Evolutionary conservation across 1,140 invertebrate species (phyloP), one percentile per base, ranked within the genome.

Genomic region (Alviniconcha marisindica): DNA sequence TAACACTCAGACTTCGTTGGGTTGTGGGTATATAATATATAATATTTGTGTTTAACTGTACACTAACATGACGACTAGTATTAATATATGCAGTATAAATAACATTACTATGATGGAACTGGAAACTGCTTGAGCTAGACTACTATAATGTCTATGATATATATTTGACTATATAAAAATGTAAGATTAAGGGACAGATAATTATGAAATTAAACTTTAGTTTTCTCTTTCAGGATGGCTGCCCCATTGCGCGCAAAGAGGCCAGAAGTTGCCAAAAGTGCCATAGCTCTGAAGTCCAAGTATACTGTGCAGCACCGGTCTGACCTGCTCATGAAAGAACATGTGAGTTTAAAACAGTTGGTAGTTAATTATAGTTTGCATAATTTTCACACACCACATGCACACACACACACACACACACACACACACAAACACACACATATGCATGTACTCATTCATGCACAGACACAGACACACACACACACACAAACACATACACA

Each of bases 261-360:
- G 28, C 81, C 79, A 38, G 69, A 76, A 28, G 79, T 78, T 5
- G 24, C 81, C 36, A 44, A 69, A 21, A 89, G 87, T 84, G 88
- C 88, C 10, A 81, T 88, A 44, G 84, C 87, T 31, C 73, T 91
- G 15, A 84, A 90, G 77, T 83, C 87, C 15, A 85, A 91, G 66
- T 89, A 91, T 60, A 87, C 87, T 63, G 88, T 92, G 21, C 89
- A 90, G 28, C 90, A 92, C 76, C 80, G 90, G 4, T 92, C 91
- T 73, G 92, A 92, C 80, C 85, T 91, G 51, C 85, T 91, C 12
- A 88, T 92, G 84, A 87, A 89, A 77, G 90, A 92, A 79, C 92
- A 92, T 86, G 91, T 91, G 66, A 83, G 84, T 81, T 74, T 1
- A 74, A 56, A 40, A 73, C n/a, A 77, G 42, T 51, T 60, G 3